Evolutionary conservation across 2,888 invertebrate genomes (phyloP).

Genomic region (Fragum fragum): DNA sequence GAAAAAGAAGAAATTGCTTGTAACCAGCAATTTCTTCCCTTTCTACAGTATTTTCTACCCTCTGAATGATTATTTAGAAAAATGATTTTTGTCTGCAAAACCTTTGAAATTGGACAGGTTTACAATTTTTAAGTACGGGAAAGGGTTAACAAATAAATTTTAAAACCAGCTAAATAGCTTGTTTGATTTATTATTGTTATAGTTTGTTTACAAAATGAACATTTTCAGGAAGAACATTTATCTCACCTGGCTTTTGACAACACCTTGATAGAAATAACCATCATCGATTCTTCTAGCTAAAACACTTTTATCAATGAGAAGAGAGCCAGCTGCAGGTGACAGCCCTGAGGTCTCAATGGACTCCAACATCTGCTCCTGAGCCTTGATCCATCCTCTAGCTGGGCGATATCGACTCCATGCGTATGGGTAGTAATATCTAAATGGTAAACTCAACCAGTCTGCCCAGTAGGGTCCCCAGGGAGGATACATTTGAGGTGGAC

Average conservation of each 20-base stretch:
- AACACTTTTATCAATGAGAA: constrained; percentile 84
- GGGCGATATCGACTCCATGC: constrained; percentile 82
- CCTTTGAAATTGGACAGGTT: no score
- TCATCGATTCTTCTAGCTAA: constrained; percentile 84
- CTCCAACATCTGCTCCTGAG: constrained; percentile 76
- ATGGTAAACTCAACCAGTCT: constrained; percentile 64
- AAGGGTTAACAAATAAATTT: no score
- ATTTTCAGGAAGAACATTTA: no score
- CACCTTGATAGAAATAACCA: constrained; percentile 85
- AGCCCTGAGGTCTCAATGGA: constrained; percentile 65
- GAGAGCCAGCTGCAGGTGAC: constrained; percentile 84
- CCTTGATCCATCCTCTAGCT: constrained; percentile 78
- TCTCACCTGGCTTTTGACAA: constrained; percentile 85
- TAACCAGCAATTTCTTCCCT: no score
- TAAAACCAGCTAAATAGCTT: no score
- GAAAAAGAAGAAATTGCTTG: no score
- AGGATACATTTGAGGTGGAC: constrained; percentile 51
- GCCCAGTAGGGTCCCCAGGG: constrained; percentile 61
- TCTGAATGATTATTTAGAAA: no score
- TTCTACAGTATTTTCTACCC: no score
- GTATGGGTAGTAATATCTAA: constrained; percentile 76
- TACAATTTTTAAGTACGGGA: not conserved
- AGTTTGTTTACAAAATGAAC: no score
- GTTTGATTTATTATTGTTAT: no score
- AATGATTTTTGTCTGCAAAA: no score